phyloP scores from a whole-genome alignment of 2,113 vertebrate species.

The Geococcyx californianus region DNA sequence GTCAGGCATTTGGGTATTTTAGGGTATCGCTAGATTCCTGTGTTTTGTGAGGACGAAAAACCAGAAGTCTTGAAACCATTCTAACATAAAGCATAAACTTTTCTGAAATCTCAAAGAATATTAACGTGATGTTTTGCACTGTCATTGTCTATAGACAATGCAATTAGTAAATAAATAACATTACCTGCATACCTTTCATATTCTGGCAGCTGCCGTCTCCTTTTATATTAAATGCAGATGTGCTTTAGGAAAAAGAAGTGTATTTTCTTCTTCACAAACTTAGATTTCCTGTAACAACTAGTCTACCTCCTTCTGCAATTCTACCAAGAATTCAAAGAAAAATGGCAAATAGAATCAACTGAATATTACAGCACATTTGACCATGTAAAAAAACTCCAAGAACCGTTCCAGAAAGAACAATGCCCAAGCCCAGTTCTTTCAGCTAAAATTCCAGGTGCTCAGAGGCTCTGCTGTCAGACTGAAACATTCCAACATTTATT shows the following conservation, averaged over 20 bases:
- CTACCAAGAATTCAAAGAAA: not conserved
- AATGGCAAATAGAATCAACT: not conserved
- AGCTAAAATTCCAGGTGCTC: not conserved
- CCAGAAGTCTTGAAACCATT: not conserved
- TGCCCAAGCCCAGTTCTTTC: not conserved
- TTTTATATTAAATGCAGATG: not conserved
- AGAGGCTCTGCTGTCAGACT: not conserved
- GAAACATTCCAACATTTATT: not conserved
- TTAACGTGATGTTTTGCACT: not conserved
- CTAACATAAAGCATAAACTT: not conserved
- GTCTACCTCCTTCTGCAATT: not conserved
- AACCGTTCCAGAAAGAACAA: not conserved
- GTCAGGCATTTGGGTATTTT: not conserved
- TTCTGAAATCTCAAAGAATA: not conserved
- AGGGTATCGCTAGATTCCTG: not conserved
- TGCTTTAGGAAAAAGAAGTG: not conserved
- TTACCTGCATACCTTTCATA: not conserved
- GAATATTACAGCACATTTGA: not conserved
- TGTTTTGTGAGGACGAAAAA: not conserved
- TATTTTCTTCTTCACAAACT: not conserved
- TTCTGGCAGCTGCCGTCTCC: not conserved
- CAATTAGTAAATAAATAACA: not conserved
- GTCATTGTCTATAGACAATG: fast-evolving
- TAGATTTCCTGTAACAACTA: not conserved
- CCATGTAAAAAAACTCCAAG: not conserved